phyloP scores from a whole-genome alignment of 2,113 vertebrate genomes.

The Sinocyclocheilus grahami region DNA sequence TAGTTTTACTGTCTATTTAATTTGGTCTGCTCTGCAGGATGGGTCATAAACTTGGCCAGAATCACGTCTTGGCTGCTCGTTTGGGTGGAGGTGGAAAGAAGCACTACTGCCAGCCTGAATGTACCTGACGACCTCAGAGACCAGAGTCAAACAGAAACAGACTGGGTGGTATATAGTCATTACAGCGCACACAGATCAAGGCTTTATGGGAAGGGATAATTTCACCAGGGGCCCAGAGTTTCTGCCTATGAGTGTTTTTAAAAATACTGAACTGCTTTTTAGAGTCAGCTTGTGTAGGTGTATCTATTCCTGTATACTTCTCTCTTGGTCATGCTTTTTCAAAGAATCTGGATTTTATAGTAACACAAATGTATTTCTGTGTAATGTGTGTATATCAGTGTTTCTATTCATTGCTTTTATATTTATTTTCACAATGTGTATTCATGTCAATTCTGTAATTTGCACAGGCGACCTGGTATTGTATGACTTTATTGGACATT shows the following conservation, averaged over 20 bases:
- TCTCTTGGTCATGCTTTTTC: not conserved
- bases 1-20: slow-evolving; percentile 44
- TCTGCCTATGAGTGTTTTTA: slow-evolving; percentile 40
- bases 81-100: slow-evolving; percentile 9
- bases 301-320: slow-evolving; percentile 24
- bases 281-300: slow-evolving; percentile 33
- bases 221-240: slow-evolving; percentile 49
- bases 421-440: too few species aligned
- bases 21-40: slow-evolving; percentile 24
- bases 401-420: too few species aligned
- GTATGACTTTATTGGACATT: too few species aligned
- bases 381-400: too few species aligned
- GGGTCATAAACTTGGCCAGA: slow-evolving; percentile 29
- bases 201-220: slow-evolving; percentile 51
- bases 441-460: too few species aligned
- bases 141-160: slow-evolving; percentile 54
- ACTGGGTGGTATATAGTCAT: slow-evolving; percentile 56
- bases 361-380: not conserved
- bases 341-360: not conserved
- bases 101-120: slow-evolving; percentile 23
- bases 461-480: too few species aligned
- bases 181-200: slow-evolving; percentile 56
- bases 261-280: slow-evolving; percentile 29
- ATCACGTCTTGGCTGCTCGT: slow-evolving; percentile 1
- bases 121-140: slow-evolving; percentile 57